phyloP scores from a whole-genome alignment of 2,888 invertebrate genomes.

The Cosmia trapezina region DNA sequence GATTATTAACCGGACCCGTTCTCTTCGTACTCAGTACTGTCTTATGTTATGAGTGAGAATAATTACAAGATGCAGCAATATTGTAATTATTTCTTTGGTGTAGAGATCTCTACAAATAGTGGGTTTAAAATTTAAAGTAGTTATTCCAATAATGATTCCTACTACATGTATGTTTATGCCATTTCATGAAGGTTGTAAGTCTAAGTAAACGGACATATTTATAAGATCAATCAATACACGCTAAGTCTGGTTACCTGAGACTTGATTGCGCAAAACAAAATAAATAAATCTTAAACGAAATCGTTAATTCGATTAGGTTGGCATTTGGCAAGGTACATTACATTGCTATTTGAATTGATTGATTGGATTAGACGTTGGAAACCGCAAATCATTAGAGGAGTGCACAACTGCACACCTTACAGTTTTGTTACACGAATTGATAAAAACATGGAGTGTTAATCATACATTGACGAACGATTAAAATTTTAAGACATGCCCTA shows the following conservation, averaged over 20 bases:
- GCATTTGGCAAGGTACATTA: slow-evolving; percentile 29
- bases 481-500: no score
- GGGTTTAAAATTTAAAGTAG: not conserved
- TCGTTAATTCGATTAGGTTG: slow-evolving; percentile 42
- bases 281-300: slow-evolving; percentile 28
- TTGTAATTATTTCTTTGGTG: not conserved
- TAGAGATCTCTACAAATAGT: not conserved
- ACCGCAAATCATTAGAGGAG: slow-evolving; percentile 45
- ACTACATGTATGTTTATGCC: not conserved
- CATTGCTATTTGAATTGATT: slow-evolving; percentile 36
- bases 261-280: slow-evolving; percentile 46
- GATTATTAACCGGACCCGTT: slow-evolving; percentile 26
- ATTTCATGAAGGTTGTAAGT: slow-evolving; percentile 1
- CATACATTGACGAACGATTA: not conserved
- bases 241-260: slow-evolving; percentile 1
- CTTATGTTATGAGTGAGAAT: not conserved
- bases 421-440: slow-evolving; percentile 3
- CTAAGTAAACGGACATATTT: slow-evolving; percentile 10
- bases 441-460: slow-evolving; percentile 23
- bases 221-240: slow-evolving; percentile 21
- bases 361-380: slow-evolving; percentile 36
- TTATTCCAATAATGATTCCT: not conserved
- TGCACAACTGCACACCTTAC: slow-evolving; percentile 9
- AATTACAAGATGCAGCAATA: not conserved
- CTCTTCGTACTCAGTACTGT: not conserved